phyloP scores from a whole-genome alignment of 1,140 invertebrate species.

The Maconellicoccus hirsutus region DNA sequence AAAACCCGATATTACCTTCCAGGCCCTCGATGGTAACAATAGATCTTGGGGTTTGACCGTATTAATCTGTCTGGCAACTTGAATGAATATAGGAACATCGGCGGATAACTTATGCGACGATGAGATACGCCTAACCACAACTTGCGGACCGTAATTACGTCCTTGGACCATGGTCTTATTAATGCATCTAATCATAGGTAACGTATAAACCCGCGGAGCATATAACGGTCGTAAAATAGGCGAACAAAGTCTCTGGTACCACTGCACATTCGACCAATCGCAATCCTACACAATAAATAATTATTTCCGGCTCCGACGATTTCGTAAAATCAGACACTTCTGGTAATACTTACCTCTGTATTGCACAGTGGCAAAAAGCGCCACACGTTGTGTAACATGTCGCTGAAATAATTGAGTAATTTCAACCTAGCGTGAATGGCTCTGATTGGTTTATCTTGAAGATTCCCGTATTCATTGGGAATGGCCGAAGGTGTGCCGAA shows the following conservation, averaged over 20 bases:
- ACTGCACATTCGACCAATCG: slow-evolving; percentile 35
- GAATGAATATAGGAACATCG: slow-evolving; percentile 47
- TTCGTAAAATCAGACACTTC: not conserved
- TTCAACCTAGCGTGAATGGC: slow-evolving; percentile 44
- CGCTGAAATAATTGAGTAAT: slow-evolving; percentile 49
- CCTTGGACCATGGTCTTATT: slow-evolving; percentile 56
- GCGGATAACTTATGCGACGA: slow-evolving; percentile 42
- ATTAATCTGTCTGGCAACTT: slow-evolving; percentile 52
- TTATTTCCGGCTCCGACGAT: not conserved
- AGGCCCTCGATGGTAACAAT: slow-evolving; percentile 48
- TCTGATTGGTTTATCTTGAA: slow-evolving; percentile 40
- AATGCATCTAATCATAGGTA: slow-evolving; percentile 50
- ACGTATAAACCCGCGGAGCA: slow-evolving; percentile 47
- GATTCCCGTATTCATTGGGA: slow-evolving; percentile 45
- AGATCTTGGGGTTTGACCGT: slow-evolving; percentile 46
- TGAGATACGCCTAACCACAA: slow-evolving; percentile 47
- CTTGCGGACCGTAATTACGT: slow-evolving; percentile 53
- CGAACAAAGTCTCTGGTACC: slow-evolving; percentile 38
- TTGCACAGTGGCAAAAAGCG: slow-evolving; percentile 44
- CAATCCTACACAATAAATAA: slow-evolving; percentile 31
- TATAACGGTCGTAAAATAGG: slow-evolving; percentile 43
- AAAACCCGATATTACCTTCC: no score
- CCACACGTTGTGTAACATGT: slow-evolving; percentile 51
- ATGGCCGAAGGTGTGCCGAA: slow-evolving; percentile 43
- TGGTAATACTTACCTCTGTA: slow-evolving; percentile 27